A percentile compares a stretch with the other conserved stretches of the same genome.
Conservation (phyloP, 1,140 invertebrate species). For the Procambarus virginalis region DNA sequence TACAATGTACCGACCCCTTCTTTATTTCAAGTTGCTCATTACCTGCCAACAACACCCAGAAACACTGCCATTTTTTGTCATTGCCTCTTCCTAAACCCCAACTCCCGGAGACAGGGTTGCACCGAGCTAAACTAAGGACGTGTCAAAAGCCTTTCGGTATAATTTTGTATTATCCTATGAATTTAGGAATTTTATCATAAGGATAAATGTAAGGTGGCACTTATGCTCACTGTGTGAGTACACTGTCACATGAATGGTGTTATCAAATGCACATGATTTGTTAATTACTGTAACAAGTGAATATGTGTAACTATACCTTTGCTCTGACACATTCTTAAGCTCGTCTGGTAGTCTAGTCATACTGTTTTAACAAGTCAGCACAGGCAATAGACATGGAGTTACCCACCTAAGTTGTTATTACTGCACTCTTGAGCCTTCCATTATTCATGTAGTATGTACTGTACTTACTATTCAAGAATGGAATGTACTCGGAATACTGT, state of each 20-base stretch:
- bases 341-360: slow-evolving; percentile 58
- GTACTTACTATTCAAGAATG: not conserved
- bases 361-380: slow-evolving; percentile 50
- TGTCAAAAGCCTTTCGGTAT: slow-evolving; percentile 11
- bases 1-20: slow-evolving; percentile 2
- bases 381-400: slow-evolving; percentile 52
- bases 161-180: not conserved
- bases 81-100: slow-evolving; percentile 42
- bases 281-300: not conserved
- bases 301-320: not conserved
- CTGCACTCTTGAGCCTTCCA: slow-evolving; percentile 5
- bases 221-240: slow-evolving; percentile 8
- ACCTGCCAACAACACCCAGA: slow-evolving; percentile 23
- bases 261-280: not conserved
- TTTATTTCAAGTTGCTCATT: slow-evolving; percentile 31
- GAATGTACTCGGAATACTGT: not conserved
- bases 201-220: not conserved
- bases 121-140: slow-evolving; percentile 28
- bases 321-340: slow-evolving; percentile 35
- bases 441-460: not conserved
- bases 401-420: slow-evolving; percentile 43
- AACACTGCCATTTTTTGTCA: slow-evolving; percentile 41
- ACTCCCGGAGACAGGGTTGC: slow-evolving; percentile 51
- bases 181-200: not conserved
- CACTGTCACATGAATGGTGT: not conserved